Conservation (phyloP, 1,140 invertebrate species). For the Berghia stephanieae region DNA sequence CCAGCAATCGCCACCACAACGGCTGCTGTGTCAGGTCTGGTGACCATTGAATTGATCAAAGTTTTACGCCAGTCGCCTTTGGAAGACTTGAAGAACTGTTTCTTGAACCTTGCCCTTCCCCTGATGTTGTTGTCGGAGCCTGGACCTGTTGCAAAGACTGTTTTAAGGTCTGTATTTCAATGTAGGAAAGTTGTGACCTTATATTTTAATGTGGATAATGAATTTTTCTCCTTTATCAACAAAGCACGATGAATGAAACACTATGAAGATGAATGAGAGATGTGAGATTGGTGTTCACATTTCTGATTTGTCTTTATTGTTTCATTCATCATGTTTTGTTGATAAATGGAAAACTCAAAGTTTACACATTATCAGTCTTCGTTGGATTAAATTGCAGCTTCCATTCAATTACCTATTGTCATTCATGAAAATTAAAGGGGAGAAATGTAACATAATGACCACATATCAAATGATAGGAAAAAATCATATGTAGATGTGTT, state of each 20-base stretch:
- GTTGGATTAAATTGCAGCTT: neutral
- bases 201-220: neutral
- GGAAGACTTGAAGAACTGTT: slow-evolving; percentile 59
- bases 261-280: too few relatives aligned
- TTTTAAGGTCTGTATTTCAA: slow-evolving; percentile 46
- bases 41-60: slow-evolving; percentile 64
- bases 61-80: slow-evolving; percentile 52
- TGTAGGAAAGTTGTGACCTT: neutral
- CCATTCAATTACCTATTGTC: neutral
- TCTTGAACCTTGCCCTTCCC: slow-evolving; percentile 62
- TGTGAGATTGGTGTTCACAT: neutral
- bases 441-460: too few relatives aligned
- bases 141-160: slow-evolving; percentile 50
- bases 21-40: slow-evolving; percentile 63
- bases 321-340: too few relatives aligned
- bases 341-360: too few relatives aligned
- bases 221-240: neutral
- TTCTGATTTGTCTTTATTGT: neutral
- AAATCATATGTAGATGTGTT: too few relatives aligned
- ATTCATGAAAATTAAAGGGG: neutral
- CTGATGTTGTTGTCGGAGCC: slow-evolving; percentile 60
- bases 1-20: slow-evolving; percentile 67
- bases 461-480: too few relatives aligned
- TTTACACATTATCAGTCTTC: neutral
- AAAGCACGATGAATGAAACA: too few relatives aligned